Percentiles rank a stretch among this genome's conserved stretches.
Conservation (phyloP, 2,113 vertebrate species). For the Todiramphus chloris region DNA sequence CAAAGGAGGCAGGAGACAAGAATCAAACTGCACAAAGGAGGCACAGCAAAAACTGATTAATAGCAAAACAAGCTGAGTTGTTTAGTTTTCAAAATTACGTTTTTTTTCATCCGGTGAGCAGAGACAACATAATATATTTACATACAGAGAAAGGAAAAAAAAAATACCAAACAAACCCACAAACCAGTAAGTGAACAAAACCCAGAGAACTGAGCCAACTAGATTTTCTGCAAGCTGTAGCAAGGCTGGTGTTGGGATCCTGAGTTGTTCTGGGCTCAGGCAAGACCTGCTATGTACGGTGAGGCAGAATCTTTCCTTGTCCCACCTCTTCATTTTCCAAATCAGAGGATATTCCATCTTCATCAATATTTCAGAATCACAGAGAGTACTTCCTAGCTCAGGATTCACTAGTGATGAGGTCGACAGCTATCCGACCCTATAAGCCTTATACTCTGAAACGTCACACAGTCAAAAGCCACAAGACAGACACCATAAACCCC, state of each 20-base stretch:
- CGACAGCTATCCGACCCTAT: not conserved
- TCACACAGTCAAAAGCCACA: not conserved
- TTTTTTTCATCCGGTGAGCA: not conserved
- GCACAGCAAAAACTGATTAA: not conserved
- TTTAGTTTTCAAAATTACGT: not conserved
- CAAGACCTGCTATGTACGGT: rapidly evolving
- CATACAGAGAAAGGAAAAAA: not conserved
- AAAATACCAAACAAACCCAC: not conserved
- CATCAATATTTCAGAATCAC: not conserved
- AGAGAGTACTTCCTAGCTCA: not conserved
- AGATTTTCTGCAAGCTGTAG: not conserved
- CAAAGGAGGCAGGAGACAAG: not conserved
- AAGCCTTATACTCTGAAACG: not conserved
- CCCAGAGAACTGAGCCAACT: not conserved
- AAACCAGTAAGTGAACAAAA: not conserved
- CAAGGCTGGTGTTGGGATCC: not conserved
- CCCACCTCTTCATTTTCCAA: not conserved
- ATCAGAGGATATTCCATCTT: not conserved
- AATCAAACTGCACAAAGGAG: not conserved
- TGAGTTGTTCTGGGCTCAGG: not conserved
- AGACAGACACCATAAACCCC: not conserved
- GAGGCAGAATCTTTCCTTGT: not conserved
- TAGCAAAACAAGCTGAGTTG: not conserved
- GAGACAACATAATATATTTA: not conserved
- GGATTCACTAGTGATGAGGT: not conserved